These are phyloP conservation scores for Potorous gilbertii DNA, from an alignment of 2,797 vertebrate species.

Conservation along the genomic window DNA sequence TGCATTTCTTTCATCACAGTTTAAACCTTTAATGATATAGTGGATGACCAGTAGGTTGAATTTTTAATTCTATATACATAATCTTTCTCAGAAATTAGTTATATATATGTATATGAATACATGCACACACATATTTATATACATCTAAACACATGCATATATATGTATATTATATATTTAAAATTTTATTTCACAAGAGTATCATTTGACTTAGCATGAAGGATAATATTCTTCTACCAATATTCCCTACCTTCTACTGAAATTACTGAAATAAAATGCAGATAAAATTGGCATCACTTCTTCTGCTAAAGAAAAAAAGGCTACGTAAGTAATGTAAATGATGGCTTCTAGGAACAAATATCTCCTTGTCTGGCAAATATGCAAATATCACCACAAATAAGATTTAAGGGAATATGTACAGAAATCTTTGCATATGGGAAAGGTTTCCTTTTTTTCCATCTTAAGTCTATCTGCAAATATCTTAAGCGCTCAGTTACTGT, in stretches of 20 bases:
- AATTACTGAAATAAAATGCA: neutral
- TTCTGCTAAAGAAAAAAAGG: constrained; percentile 5
- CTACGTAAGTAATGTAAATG: constrained; percentile 17
- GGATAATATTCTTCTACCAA: neutral
- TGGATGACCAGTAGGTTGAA: neutral
- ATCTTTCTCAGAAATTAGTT: constrained; percentile 18
- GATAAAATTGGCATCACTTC: neutral
- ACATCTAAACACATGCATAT: neutral
- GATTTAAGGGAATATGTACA: neutral
- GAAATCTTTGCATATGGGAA: constrained; percentile 40
- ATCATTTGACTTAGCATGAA: neutral
- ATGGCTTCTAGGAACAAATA: constrained; percentile 9
- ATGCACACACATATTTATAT: too few relatives aligned
- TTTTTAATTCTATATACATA: constrained; percentile 34
- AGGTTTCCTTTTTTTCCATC: neutral
- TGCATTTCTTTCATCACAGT: neutral
- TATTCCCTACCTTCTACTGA: neutral
- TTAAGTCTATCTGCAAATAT: constrained; percentile 49
- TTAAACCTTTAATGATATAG: neutral
- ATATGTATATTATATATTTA: neutral
- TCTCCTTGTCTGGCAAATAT: constrained; percentile 31
- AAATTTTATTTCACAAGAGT: neutral
- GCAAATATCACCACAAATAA: constrained; percentile 6
- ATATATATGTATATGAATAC: too few relatives aligned
- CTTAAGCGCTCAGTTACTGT: neutral